Percentiles rank a stretch among this genome's conserved stretches.
Evolutionary conservation across 2,888 invertebrate genomes (phyloP).

Genomic region (Morinoia aosen): DNA sequence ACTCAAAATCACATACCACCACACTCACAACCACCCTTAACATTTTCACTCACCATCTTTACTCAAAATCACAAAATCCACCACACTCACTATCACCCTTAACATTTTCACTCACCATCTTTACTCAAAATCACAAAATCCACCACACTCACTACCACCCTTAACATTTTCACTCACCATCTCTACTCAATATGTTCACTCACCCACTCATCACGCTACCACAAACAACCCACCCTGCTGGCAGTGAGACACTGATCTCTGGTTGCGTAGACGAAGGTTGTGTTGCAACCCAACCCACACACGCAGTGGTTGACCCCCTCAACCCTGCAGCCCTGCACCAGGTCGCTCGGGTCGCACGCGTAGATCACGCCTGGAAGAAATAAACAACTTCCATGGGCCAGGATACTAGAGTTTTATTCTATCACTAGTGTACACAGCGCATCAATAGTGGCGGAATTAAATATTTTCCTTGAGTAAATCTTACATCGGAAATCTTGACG

Average conservation of each 20-base stretch:
- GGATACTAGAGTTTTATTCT: not conserved
- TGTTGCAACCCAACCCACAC: slow-evolving; percentile 79
- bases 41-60: not conserved
- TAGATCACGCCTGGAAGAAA: slow-evolving; percentile 46
- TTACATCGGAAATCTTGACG: no score
- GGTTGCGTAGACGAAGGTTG: slow-evolving; percentile 78
- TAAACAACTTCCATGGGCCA: not conserved
- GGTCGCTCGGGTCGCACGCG: slow-evolving; percentile 76
- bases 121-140: not conserved
- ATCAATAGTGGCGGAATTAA: no score
- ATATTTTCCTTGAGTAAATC: no score
- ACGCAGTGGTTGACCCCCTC: slow-evolving; percentile 76
- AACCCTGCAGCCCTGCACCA: slow-evolving; percentile 79
- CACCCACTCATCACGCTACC: not conserved
- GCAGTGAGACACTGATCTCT: slow-evolving; percentile 78
- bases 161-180: not conserved
- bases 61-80: no score
- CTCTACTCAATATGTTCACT: not conserved
- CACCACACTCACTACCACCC: not conserved
- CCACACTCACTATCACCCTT: not conserved
- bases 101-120: not conserved
- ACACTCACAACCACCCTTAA: not conserved
- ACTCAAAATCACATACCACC: not conserved
- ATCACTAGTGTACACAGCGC: no score
- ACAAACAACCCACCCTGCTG: slow-evolving; percentile 73